These are phyloP conservation scores for Chydorus sphaericus DNA, from an alignment of 2,888 invertebrate species.

Conservation along the genomic window DNA sequence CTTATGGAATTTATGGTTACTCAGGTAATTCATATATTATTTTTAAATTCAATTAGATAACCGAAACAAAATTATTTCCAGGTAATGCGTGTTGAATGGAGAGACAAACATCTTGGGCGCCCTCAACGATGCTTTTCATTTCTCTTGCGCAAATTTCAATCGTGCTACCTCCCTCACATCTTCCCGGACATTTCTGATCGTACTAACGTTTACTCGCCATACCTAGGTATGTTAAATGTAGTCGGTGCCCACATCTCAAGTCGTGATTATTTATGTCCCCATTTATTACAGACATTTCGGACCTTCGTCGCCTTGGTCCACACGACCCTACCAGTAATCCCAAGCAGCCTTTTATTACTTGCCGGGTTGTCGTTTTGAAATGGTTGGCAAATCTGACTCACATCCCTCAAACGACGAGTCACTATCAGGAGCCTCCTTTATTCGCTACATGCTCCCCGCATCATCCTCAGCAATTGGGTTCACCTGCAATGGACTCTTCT, in stretches of 20 bases:
- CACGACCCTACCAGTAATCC: neutral
- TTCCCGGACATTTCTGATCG: conserved; percentile 70
- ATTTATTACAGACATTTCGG: neutral
- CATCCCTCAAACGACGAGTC: conserved; percentile 30
- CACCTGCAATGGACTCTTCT: conserved; percentile 12
- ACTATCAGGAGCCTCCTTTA: conserved; percentile 12
- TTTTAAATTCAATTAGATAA: neutral
- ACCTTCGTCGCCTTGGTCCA: conserved; percentile 3
- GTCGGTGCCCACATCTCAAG: neutral
- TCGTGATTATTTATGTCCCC: neutral
- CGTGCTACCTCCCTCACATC: conserved; percentile 74
- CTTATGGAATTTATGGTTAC: conserved; percentile 81
- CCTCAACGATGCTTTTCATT: conserved; percentile 79
- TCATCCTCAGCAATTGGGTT: neutral
- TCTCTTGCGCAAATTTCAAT: conserved; percentile 77
- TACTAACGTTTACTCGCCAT: conserved; percentile 69
- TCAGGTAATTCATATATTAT: conserved; percentile 38
- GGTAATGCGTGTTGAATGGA: conserved; percentile 79
- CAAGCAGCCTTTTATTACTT: conserved; percentile 28
- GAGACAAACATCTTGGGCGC: conserved; percentile 54
- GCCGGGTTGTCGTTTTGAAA: conserved; percentile 71
- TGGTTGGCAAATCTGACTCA: conserved; percentile 79
- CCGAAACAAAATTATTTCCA: conserved; percentile 23
- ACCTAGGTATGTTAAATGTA: conserved; percentile 42
- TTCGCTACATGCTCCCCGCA: neutral